phyloP scores from a whole-genome alignment of 1,140 invertebrate species.

The Drosophila murphyi region DNA sequence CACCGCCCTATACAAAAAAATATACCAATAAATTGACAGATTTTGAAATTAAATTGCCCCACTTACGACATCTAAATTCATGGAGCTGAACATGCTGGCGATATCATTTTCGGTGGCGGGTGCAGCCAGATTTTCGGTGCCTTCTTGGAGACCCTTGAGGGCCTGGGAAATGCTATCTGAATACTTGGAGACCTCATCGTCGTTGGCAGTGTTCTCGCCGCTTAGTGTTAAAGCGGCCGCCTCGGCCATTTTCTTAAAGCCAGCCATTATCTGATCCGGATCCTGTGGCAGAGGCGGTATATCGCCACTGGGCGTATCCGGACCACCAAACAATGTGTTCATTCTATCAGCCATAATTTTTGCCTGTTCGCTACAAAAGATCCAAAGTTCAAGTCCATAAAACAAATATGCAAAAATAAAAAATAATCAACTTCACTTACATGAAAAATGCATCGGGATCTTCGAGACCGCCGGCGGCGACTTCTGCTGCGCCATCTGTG shows the following conservation, averaged over 20 bases:
- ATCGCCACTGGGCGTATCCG: constrained; percentile 72
- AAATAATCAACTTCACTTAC: constrained; percentile 45
- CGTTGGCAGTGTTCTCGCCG: constrained; percentile 71
- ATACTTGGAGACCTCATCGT: constrained; percentile 81
- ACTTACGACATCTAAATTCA: constrained; percentile 73
- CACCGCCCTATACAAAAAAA: constrained; percentile 28
- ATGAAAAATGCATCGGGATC: constrained; percentile 77
- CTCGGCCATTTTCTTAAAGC: constrained; percentile 84
- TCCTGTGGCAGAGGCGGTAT: constrained; percentile 73
- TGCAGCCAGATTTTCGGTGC: constrained; percentile 84
- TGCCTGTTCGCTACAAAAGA: constrained; percentile 72
- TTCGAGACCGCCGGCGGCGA: constrained; percentile 16
- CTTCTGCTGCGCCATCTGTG: constrained; percentile 26
- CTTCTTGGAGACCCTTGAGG: constrained; percentile 84
- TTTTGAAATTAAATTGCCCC: no score
- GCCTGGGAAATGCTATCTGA: constrained; percentile 84
- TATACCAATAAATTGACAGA: background rate
- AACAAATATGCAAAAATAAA: background rate
- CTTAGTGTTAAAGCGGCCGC: constrained; percentile 77
- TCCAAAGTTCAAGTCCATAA: constrained; percentile 59
- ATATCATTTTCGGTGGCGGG: constrained; percentile 85
- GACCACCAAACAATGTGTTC: constrained; percentile 78
- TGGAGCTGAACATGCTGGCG: constrained; percentile 85
- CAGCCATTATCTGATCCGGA: constrained; percentile 78
- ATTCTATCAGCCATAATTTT: constrained; percentile 80